phyloP scores from a whole-genome alignment of 2,888 invertebrate genomes.

The Cheilosia vernalis region DNA sequence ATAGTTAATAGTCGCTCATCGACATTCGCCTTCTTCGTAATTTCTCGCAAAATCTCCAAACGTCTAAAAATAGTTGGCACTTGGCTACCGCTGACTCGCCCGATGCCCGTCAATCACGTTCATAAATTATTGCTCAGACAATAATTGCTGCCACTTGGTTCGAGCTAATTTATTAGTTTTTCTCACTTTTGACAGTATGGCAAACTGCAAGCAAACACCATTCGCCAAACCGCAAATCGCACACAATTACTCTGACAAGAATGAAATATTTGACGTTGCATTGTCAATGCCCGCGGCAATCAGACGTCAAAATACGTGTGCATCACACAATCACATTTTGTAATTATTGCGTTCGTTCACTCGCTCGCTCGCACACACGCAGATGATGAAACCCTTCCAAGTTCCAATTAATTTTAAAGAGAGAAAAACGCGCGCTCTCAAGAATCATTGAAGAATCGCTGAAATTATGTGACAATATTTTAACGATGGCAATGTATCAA shows the following conservation, averaged over 20 bases:
- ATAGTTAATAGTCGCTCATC: no score
- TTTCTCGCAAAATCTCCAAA: background rate
- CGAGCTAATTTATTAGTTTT: conserved; percentile 74
- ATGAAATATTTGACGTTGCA: conserved; percentile 71
- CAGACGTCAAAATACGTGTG: conserved; percentile 68
- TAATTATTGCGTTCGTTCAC: conserved; percentile 28
- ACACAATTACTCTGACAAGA: conserved; percentile 63
- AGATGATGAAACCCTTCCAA: conserved; percentile 40
- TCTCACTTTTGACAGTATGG: conserved; percentile 67
- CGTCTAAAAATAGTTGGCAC: background rate
- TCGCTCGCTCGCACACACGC: conserved; percentile 2
- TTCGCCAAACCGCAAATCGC: conserved; percentile 48
- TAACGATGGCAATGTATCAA: conserved; percentile 77
- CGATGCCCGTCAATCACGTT: conserved; percentile 40
- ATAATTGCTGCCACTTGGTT: conserved; percentile 22
- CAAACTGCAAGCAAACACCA: conserved; percentile 36
- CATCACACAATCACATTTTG: conserved; percentile 30
- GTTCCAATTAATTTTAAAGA: conserved; percentile 58
- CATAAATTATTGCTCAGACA: conserved; percentile 52
- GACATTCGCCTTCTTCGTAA: background rate
- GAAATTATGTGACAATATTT: conserved; percentile 77
- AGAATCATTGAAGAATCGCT: conserved; percentile 69
- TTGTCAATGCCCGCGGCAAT: conserved; percentile 62
- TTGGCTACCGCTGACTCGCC: background rate
- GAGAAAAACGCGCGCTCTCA: conserved; percentile 20